Percentiles rank a stretch among this genome's conserved stretches.
These are phyloP conservation scores for Bovichtus diacanthus DNA, from an alignment of 2,797 vertebrate genomes.

Conservation along the genomic window DNA sequence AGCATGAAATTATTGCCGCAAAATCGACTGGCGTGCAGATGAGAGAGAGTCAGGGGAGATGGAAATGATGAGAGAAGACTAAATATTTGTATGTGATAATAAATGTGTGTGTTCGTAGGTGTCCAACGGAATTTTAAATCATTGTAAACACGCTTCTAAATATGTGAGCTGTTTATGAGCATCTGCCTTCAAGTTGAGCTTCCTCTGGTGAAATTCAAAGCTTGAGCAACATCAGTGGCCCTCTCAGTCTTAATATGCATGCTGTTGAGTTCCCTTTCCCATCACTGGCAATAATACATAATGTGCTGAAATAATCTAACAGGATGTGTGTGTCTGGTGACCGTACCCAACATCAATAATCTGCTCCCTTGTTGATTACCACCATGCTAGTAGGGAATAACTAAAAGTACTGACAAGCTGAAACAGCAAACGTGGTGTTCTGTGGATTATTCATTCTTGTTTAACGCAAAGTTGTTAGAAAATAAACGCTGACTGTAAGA, in stretches of 20 bases:
- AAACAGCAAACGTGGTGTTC: slow-evolving; percentile 28
- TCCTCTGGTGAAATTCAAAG: slow-evolving; percentile 41
- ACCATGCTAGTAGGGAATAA: slow-evolving; percentile 21
- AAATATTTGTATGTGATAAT: slow-evolving; percentile 49
- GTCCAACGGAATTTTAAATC: slow-evolving; percentile 51
- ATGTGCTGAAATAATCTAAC: slow-evolving; percentile 34
- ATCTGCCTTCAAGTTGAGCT: slow-evolving; percentile 36
- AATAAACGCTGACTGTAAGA: slow-evolving; percentile 68
- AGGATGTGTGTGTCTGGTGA: slow-evolving; percentile 24
- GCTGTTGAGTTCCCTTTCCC: slow-evolving; percentile 32
- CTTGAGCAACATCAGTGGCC: slow-evolving; percentile 9
- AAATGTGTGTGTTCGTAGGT: slow-evolving; percentile 17
- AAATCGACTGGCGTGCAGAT: slow-evolving; percentile 11
- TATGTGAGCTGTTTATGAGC: slow-evolving; percentile 53
- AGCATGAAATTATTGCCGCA: slow-evolving; percentile 42
- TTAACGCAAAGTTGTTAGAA: slow-evolving; percentile 62
- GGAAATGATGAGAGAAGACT: slow-evolving; percentile 25
- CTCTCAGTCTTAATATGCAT: slow-evolving; percentile 39
- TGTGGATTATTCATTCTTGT: slow-evolving; percentile 45
- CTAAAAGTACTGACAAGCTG: slow-evolving; percentile 25
- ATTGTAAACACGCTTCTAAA: slow-evolving; percentile 56
- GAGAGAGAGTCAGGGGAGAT: slow-evolving; percentile 11
- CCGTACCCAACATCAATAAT: slow-evolving; percentile 32
- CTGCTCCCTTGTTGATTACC: slow-evolving; percentile 38
- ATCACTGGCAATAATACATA: slow-evolving; percentile 25